A percentile compares a stretch with the other conserved stretches of the same genome.
phyloP scores from a whole-genome alignment of 2,797 vertebrate species.

The Falco naumanni region DNA sequence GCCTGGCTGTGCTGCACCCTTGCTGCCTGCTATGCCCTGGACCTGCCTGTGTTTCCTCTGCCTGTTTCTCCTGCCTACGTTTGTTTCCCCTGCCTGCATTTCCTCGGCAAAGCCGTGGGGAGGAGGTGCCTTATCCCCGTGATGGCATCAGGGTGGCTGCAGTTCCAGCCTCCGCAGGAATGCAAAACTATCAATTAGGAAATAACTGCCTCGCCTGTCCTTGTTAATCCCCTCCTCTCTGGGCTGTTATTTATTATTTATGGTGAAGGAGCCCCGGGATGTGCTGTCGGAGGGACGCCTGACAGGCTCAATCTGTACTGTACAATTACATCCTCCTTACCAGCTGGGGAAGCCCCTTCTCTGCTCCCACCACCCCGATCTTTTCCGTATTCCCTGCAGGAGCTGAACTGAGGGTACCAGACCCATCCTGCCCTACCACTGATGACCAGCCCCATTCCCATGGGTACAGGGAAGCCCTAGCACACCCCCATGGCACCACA shows the following conservation, averaged over 20 bases:
- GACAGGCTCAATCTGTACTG: slow-evolving; percentile 1
- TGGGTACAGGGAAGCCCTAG: accelerated
- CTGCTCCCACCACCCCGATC: neutral
- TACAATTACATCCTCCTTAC: slow-evolving; percentile 10
- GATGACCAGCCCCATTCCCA: neutral
- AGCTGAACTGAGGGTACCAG: neutral
- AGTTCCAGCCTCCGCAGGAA: slow-evolving; percentile 8
- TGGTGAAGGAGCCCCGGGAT: neutral
- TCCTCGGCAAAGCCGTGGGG: neutral
- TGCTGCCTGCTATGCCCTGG: neutral
- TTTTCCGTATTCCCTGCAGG: neutral
- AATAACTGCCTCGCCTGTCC: slow-evolving; percentile 23
- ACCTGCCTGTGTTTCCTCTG: neutral
- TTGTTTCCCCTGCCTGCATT: neutral
- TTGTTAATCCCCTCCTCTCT: slow-evolving; percentile 38
- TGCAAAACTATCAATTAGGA: slow-evolving; percentile 28
- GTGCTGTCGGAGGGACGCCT: neutral
- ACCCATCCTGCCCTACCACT: accelerated
- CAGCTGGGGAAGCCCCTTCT: slow-evolving; percentile 46
- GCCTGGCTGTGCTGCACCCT: neutral
- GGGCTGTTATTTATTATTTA: slow-evolving; percentile 44
- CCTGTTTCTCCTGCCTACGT: neutral
- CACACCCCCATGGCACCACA: neutral
- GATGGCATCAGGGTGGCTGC: neutral
- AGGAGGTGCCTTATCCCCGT: neutral